Conservation (phyloP, 64 coral and sea anemone genomes). For the Orbicella faveolata region DNA sequence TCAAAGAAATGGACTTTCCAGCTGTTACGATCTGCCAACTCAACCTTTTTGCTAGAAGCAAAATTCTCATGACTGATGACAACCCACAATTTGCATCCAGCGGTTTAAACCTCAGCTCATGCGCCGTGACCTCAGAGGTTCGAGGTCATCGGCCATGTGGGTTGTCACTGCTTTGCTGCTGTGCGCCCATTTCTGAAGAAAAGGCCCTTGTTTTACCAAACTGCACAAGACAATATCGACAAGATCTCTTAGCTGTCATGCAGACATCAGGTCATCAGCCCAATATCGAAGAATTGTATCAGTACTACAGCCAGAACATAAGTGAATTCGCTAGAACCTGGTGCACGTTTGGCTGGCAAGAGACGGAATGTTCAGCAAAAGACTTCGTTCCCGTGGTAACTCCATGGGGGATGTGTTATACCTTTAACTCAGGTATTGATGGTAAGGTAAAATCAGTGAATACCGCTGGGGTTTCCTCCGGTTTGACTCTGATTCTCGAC, state of each 20-base stretch:
- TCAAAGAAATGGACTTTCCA: conserved; percentile 40
- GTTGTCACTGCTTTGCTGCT: conserved; percentile 12
- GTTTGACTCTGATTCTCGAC: conserved; percentile 47
- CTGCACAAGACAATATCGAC: conserved; percentile 42
- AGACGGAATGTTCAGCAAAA: background rate
- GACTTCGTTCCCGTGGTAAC: conserved; percentile 48
- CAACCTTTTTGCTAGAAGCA: conserved; percentile 26
- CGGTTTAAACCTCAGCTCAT: conserved; percentile 30
- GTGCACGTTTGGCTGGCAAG: background rate
- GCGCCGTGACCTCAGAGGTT: background rate
- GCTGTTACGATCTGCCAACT: conserved; percentile 62
- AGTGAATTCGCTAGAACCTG: background rate
- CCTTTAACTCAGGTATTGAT: conserved; percentile 59
- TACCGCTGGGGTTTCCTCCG: conserved; percentile 25
- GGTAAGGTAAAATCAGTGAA: conserved; percentile 11
- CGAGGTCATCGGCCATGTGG: conserved; percentile 15
- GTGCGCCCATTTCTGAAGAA: background rate
- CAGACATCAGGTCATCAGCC: background rate
- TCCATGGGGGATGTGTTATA: conserved; percentile 63
- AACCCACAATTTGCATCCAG: conserved; percentile 17
- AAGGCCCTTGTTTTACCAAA: background rate
- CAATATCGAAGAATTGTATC: conserved; percentile 18
- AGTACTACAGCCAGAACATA: conserved; percentile 22
- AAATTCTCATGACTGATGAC: conserved; percentile 7
- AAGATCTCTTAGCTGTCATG: conserved; percentile 30